Percentiles rank a stretch among this genome's conserved stretches.
Evolutionary conservation across 2,888 invertebrate genomes (phyloP).

Genomic region (Thalpophila matura): DNA sequence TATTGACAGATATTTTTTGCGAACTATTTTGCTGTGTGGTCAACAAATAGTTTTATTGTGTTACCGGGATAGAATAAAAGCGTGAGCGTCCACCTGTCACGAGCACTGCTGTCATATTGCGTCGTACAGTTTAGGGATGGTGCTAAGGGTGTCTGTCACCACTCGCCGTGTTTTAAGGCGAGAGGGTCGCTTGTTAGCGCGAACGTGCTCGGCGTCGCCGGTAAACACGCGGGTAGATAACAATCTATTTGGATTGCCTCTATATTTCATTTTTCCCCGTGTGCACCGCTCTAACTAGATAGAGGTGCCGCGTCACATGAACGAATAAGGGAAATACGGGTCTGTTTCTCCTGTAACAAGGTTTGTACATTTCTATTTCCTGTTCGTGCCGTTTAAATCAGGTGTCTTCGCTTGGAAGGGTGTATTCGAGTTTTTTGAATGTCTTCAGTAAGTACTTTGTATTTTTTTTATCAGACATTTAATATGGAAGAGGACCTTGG

Average conservation of each 20-base stretch:
- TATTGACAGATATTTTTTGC: constrained; percentile 16
- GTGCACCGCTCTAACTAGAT: constrained; percentile 88
- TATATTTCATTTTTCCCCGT: constrained; percentile 90
- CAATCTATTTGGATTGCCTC: constrained; percentile 91
- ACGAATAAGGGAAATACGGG: constrained; percentile 85
- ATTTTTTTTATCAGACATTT: not conserved
- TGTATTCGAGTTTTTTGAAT: constrained; percentile 1
- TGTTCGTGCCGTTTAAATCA: constrained; percentile 51
- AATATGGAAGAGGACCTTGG: too few species aligned
- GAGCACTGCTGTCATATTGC: constrained; percentile 81
- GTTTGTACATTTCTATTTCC: constrained; percentile 63
- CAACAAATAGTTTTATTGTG: constrained; percentile 52
- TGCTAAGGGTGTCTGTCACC: constrained; percentile 79
- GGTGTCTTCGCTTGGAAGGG: constrained; percentile 31
- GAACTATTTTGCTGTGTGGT: constrained; percentile 29
- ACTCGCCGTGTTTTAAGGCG: constrained; percentile 77
- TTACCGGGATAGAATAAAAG: constrained; percentile 66
- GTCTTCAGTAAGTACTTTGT: not conserved
- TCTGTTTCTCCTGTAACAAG: constrained; percentile 77
- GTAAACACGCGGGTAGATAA: constrained; percentile 91
- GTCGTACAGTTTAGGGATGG: constrained; percentile 67
- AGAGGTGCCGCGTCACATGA: constrained; percentile 78
- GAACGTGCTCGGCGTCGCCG: constrained; percentile 88
- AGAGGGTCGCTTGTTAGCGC: constrained; percentile 86
- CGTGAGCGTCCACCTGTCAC: constrained; percentile 83